These are phyloP conservation scores for Neolamprologus multifasciatus DNA, from an alignment of 2,797 vertebrate genomes.

Conservation along the genomic window DNA sequence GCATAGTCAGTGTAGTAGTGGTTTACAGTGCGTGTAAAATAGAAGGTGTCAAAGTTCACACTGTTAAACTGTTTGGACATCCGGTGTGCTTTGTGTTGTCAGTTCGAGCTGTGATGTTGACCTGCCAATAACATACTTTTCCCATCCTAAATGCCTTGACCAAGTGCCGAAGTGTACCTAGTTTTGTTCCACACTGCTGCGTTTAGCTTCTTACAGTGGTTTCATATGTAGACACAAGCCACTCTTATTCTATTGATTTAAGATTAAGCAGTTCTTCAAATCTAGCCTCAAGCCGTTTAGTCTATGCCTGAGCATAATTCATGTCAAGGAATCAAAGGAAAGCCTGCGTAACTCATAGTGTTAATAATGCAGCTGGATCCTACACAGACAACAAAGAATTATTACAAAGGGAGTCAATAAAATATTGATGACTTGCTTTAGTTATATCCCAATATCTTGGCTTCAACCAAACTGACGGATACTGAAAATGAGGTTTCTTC, in stretches of 20 bases:
- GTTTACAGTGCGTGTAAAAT: conserved; percentile 24
- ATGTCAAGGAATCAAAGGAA: not conserved
- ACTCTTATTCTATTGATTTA: not conserved
- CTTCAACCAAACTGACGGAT: not conserved
- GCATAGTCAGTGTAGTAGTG: conserved; percentile 17
- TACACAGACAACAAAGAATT: not conserved
- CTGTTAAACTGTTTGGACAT: not conserved
- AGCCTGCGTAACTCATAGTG: not conserved
- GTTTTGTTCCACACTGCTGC: not conserved
- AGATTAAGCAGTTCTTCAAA: not conserved
- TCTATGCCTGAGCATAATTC: not conserved
- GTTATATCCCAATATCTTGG: not conserved
- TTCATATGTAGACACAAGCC: not conserved
- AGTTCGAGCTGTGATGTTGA: conserved; percentile 29
- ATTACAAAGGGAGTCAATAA: not conserved
- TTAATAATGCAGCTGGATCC: not conserved
- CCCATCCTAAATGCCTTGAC: conserved; percentile 40
- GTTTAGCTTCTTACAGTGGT: not conserved
- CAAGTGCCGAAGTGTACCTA: conserved; percentile 18
- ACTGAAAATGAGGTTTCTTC: not conserved
- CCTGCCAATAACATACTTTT: not conserved
- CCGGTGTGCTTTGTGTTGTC: conserved; percentile 2
- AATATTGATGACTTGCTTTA: not conserved
- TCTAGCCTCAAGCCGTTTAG: not conserved
- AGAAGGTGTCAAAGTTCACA: conserved; percentile 2